These are phyloP conservation scores for Artemia franciscana DNA, from an alignment of 1,140 invertebrate genomes.

Conservation along the genomic window DNA sequence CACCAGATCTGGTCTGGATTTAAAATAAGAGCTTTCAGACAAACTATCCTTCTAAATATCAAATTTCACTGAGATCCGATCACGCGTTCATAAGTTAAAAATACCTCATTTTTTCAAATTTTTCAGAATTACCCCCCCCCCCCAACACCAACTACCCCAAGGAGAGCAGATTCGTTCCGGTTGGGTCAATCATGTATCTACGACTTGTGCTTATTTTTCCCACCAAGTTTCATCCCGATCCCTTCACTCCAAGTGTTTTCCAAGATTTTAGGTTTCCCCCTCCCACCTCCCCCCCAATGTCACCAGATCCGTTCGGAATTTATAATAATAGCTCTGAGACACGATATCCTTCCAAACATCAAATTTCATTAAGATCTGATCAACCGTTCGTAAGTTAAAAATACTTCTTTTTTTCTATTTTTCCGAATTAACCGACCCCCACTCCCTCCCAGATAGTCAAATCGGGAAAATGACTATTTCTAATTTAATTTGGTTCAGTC, in stretches of 20 bases:
- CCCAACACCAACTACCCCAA: neutral
- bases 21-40: neutral
- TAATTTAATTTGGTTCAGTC: too few relatives aligned
- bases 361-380: too few relatives aligned
- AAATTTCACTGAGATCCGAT: neutral
- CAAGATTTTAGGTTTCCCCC: neutral
- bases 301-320: neutral
- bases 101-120: neutral
- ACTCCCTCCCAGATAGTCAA: too few relatives aligned
- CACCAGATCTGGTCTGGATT: too few relatives aligned
- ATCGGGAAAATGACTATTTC: too few relatives aligned
- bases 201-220: neutral
- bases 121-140: neutral
- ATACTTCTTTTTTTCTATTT: too few relatives aligned
- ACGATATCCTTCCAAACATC: too few relatives aligned
- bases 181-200: neutral
- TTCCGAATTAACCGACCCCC: too few relatives aligned
- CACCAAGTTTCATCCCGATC: neutral
- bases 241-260: neutral
- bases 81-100: neutral
- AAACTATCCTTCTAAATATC: neutral
- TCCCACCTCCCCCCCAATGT: neutral
- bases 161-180: neutral
- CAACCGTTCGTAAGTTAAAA: too few relatives aligned
- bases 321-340: too few relatives aligned